Evolutionary conservation across 2,888 invertebrate species (phyloP).

Genomic region (Andrena haemorrhoa): DNA sequence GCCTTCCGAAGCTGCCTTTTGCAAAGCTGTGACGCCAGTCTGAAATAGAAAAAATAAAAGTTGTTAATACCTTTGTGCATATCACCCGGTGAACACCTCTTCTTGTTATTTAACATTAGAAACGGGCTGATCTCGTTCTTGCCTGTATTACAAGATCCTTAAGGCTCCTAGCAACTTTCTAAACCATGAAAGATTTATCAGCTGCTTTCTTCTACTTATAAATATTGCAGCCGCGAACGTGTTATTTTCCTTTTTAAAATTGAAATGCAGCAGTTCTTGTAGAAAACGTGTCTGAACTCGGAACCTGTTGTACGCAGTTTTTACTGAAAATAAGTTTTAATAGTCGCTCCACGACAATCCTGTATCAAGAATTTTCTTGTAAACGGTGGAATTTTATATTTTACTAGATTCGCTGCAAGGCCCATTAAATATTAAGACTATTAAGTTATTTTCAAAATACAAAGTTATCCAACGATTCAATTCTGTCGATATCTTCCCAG

Average conservation of each 20-base stretch:
- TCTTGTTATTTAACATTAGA: background rate
- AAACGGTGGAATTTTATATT: background rate
- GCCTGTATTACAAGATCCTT: background rate
- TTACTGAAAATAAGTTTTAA: background rate
- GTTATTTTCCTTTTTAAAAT: background rate
- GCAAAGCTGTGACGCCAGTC: constrained; percentile 91
- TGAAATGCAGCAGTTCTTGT: background rate
- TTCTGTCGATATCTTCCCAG: background rate
- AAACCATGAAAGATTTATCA: constrained; percentile 19
- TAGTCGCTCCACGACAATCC: background rate
- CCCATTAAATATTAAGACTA: background rate
- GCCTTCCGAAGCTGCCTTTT: constrained; percentile 93
- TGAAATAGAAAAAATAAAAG: constrained; percentile 77
- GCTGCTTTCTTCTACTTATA: constrained; percentile 19
- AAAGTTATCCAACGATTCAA: background rate
- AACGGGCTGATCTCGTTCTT: background rate
- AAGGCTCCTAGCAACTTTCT: constrained; percentile 1
- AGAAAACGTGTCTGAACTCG: constrained; percentile 9
- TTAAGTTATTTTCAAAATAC: constrained; percentile 11
- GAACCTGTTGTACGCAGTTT: constrained; percentile 2
- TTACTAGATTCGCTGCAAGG: background rate
- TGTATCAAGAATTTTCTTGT: background rate
- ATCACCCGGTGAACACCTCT: background rate
- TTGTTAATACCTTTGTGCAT: background rate
- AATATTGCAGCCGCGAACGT: constrained; percentile 23